phyloP scores from a whole-genome alignment of 2,797 vertebrate species.

The Anguilla pacifica region DNA sequence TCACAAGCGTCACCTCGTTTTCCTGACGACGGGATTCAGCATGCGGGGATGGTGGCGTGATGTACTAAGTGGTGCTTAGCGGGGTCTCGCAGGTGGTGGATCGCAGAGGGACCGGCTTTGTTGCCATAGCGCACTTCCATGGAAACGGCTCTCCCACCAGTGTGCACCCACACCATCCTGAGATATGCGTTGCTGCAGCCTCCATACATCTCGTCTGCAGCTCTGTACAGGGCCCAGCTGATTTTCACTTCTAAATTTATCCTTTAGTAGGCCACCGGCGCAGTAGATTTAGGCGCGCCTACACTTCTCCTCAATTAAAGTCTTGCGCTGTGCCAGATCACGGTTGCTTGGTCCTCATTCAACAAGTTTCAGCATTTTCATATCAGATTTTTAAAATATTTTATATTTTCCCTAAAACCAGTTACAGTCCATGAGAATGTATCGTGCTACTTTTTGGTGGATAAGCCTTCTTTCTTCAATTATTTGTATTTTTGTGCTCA shows the following conservation, averaged over 20 bases:
- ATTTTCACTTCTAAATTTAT: conserved; percentile 40
- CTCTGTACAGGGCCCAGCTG: conserved; percentile 38
- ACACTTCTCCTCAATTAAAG: conserved; percentile 23
- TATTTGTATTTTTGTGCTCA: neutral
- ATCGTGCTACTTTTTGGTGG: neutral
- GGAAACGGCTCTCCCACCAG: conserved; percentile 58
- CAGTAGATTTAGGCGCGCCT: conserved; percentile 37
- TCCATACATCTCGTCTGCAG: conserved; percentile 62
- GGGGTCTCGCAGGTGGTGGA: conserved; percentile 36
- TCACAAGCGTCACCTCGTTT: neutral
- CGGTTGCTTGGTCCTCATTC: neutral
- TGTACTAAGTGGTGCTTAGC: conserved; percentile 39
- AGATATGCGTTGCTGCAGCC: conserved; percentile 51
- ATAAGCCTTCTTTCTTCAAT: neutral
- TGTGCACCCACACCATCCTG: conserved; percentile 65
- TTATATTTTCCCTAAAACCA: neutral
- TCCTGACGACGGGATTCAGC: neutral
- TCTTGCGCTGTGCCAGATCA: neutral
- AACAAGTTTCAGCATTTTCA: neutral
- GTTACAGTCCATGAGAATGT: neutral
- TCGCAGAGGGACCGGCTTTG: conserved; percentile 44
- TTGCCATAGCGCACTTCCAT: conserved; percentile 63
- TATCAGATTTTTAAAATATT: neutral
- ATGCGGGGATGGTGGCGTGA: conserved; percentile 33
- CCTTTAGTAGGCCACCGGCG: neutral